Evolutionary conservation across 2,888 invertebrate genomes (phyloP).

Genomic region (Pyrocoelia pectoralis): DNA sequence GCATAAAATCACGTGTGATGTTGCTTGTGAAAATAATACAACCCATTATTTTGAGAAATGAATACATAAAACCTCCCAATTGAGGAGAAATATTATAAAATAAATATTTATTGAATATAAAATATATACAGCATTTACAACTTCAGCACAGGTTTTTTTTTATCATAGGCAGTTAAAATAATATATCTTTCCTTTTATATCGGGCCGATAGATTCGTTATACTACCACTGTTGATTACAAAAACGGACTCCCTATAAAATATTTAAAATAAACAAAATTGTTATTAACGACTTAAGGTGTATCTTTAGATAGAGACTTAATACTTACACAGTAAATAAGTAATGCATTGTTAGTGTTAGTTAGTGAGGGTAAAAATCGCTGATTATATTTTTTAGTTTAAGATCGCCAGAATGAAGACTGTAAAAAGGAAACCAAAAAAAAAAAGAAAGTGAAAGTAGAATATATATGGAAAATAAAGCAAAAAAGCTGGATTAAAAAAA

Average conservation of each 20-base stretch:
- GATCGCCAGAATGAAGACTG: constrained; percentile 26
- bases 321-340: no score
- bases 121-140: no score
- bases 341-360: constrained; percentile 16
- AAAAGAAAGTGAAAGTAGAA: background rate
- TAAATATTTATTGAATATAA: no score
- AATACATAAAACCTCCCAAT: no score
- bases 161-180: background rate
- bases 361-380: constrained; percentile 7
- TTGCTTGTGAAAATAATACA: no score
- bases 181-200: background rate
- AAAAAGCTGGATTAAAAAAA: constrained; percentile 13
- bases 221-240: background rate
- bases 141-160: no score
- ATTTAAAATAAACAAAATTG: background rate
- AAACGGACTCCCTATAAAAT: constrained; percentile 9
- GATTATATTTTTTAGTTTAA: constrained; percentile 26
- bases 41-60: no score
- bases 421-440: constrained; percentile 10
- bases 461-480: background rate
- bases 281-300: no score
- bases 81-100: no score
- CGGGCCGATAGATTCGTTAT: background rate
- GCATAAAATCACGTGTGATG: no score
- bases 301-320: no score